Evolutionary conservation across 2,113 vertebrate species (phyloP).

Genomic region (Regulus satrapa): DNA sequence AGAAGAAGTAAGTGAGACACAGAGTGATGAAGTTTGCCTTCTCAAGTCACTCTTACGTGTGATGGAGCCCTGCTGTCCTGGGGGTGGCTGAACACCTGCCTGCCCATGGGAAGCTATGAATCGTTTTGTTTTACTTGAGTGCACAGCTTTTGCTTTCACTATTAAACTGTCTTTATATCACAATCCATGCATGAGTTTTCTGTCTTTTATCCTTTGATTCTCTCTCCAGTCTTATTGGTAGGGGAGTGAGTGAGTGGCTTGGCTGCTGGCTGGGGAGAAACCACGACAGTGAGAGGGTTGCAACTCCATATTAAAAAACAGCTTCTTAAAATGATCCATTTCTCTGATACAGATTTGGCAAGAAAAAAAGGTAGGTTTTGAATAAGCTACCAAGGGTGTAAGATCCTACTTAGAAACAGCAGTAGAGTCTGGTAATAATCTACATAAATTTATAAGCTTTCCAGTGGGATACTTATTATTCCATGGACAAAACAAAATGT

Average conservation of each 20-base stretch:
- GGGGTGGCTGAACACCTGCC: neutral
- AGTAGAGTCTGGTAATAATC: neutral
- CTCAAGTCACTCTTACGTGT: fast-evolving
- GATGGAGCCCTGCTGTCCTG: neutral
- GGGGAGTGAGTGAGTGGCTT: neutral
- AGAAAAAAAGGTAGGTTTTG: neutral
- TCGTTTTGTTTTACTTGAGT: neutral
- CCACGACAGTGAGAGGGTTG: neutral
- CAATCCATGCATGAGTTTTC: neutral
- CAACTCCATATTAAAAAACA: neutral
- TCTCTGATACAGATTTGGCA: neutral
- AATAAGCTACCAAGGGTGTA: neutral
- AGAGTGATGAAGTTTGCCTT: neutral
- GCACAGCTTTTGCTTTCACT: neutral
- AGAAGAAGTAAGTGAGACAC: neutral
- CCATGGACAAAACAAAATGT: neutral
- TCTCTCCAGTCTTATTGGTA: neutral
- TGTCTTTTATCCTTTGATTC: neutral
- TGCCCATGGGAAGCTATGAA: neutral
- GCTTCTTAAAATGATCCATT: neutral
- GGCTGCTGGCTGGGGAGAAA: neutral
- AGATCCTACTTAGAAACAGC: neutral
- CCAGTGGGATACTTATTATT: neutral
- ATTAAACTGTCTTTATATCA: neutral
- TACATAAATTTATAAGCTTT: neutral